phyloP scores from a whole-genome alignment of 2,797 vertebrate genomes.

The Rhodeus uyekii region DNA sequence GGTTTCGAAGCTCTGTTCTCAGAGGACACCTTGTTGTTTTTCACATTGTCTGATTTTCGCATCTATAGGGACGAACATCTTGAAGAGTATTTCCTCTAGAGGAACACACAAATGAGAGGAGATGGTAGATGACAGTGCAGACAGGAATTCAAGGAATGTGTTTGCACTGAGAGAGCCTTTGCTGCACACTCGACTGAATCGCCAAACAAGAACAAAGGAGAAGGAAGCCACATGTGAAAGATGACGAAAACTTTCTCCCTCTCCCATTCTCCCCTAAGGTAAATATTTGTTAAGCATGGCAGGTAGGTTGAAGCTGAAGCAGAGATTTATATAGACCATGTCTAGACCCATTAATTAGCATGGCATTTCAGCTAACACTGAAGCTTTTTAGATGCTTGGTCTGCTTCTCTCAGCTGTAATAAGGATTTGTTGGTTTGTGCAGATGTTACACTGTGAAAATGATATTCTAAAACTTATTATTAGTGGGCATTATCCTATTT shows the following conservation, averaged over 20 bases:
- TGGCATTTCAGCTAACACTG: neutral
- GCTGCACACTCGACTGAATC: slow-evolving; percentile 45
- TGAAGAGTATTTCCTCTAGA: slow-evolving; percentile 49
- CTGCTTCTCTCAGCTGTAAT: neutral
- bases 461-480: neutral
- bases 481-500: neutral
- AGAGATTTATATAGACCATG: slow-evolving; percentile 30
- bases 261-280: slow-evolving; percentile 9
- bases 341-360: slow-evolving; percentile 3
- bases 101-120: slow-evolving; percentile 50
- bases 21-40: slow-evolving; percentile 43
- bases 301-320: slow-evolving; percentile 12
- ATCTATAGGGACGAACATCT: slow-evolving; percentile 47
- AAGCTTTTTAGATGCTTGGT: neutral
- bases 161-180: slow-evolving; percentile 39
- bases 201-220: slow-evolving; percentile 42
- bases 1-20: slow-evolving; percentile 23
- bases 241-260: slow-evolving; percentile 8
- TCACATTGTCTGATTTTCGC: slow-evolving; percentile 43
- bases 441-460: neutral
- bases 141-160: slow-evolving; percentile 47
- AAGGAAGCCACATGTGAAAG: slow-evolving; percentile 30
- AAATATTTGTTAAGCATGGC: slow-evolving; percentile 29
- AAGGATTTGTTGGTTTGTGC: neutral
- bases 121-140: slow-evolving; percentile 39